Conservation (phyloP, 2,888 invertebrate species). For the Thecocarcelia acutangulata region DNA sequence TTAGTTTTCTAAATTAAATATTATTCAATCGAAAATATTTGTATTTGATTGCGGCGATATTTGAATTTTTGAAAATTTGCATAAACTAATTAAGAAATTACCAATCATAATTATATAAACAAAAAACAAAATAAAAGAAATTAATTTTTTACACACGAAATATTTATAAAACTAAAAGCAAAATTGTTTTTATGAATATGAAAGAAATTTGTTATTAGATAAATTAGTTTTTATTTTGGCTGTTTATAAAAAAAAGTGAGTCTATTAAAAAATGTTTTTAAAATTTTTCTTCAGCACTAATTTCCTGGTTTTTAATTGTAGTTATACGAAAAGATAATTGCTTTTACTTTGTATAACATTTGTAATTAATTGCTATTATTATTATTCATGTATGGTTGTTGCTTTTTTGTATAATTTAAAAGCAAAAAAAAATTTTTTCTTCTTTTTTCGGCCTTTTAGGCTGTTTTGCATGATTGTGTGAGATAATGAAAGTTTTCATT, state of each 20-base stretch:
- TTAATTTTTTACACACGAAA: no score
- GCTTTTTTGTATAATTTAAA: constrained; percentile 10
- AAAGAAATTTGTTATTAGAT: no score
- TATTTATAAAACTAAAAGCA: no score
- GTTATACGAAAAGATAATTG: constrained; percentile 6
- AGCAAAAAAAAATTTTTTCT: constrained; percentile 2
- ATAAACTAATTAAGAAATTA: no score
- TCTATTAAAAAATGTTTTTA: no score
- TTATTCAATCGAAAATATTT: constrained; percentile 42
- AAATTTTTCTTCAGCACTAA: constrained; percentile 9
- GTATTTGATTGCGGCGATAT: constrained; percentile 28
- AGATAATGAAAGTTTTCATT: constrained; percentile 39
- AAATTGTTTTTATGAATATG: no score
- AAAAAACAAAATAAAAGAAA: no score
- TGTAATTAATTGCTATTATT: constrained; percentile 3
- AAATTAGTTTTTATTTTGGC: no score
- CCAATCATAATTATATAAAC: neutral
- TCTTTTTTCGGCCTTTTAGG: neutral
- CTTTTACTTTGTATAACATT: constrained; percentile 8
- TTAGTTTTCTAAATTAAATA: constrained; percentile 26
- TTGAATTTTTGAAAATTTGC: constrained; percentile 8
- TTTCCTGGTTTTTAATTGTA: constrained; percentile 32
- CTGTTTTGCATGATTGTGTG: constrained; percentile 42
- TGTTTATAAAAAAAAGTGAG: no score
- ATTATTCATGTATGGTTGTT: neutral